Conservation (phyloP, 2,113 vertebrate genomes). For the Sebastes schlegelii region DNA sequence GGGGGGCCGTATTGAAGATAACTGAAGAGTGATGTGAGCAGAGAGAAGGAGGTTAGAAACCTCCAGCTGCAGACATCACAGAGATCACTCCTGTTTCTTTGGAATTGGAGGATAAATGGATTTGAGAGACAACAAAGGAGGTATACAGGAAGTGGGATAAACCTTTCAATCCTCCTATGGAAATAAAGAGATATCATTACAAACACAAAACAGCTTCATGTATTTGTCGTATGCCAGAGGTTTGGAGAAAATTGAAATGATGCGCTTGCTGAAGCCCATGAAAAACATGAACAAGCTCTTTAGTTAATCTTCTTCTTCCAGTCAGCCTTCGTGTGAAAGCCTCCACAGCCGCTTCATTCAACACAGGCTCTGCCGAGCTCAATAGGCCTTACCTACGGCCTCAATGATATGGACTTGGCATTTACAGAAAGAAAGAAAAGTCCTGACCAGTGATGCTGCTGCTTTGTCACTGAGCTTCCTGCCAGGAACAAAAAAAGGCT, state of each 20-base stretch:
- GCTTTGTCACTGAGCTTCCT: conserved; percentile 31
- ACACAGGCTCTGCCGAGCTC: background rate
- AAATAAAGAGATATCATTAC: conserved; percentile 7
- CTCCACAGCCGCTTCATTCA: conserved; percentile 7
- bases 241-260: conserved; percentile 27
- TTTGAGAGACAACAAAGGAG: conserved; percentile 12
- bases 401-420: conserved; percentile 18
- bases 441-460: conserved; percentile 3
- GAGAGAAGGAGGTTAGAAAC: background rate
- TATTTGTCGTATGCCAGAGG: conserved; percentile 9
- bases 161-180: conserved; percentile 16
- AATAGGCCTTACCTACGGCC: conserved; percentile 35
- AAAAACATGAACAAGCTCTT: conserved; percentile 42
- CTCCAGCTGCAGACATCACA: background rate
- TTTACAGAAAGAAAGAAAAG: conserved; percentile 23
- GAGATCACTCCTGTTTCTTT: conserved; percentile 5
- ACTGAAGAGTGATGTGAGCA: background rate
- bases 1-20: background rate
- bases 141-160: conserved; percentile 9
- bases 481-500: background rate
- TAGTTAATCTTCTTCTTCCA: conserved; percentile 42
- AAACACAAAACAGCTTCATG: conserved; percentile 6
- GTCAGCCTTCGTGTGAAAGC: conserved; percentile 22
- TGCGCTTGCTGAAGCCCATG: conserved; percentile 23
- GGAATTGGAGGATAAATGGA: conserved; percentile 1